Evolutionary conservation across 1,140 invertebrate species (phyloP), one percentile per base, ranked within the genome.

Genomic region (Drosophila kanapiae): DNA sequence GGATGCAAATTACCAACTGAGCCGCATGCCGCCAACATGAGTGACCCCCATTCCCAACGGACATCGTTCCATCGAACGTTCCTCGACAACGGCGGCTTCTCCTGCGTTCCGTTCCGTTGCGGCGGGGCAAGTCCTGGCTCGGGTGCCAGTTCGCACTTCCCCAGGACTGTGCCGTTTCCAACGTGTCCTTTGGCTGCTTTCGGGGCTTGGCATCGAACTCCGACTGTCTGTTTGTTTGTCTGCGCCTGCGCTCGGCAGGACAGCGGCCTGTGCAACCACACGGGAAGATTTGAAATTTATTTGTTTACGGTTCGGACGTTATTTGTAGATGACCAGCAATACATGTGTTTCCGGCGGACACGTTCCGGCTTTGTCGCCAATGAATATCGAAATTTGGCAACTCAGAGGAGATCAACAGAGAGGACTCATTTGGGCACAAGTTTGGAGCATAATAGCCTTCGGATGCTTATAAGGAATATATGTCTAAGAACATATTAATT

Each of bases 1-100:
- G 81, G 81, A 88, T 90, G 81, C 85, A 90, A 84, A 90, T 88
- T 81, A 84, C 84, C 85, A 42, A 85, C 84, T 88, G 57, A 88
- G 67, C 62, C 62, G 85, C 65, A 42, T 67, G 53, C 80, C 64
- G 47, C 13, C 65, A 35, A 42, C 23, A 57, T 38, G 78, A 71
- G 70, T 63, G 80, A 75, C 33, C 33, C 53, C 49, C 74, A 71
- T 57, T 48, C 75, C 75, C 53, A 38, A 42, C 48, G 40, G 47
- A 53, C 27, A 53, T 40, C 47, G 45, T 72, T 69, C 49, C 51
- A 33, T 61, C 47, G 8, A 57, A 43, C 31, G 58, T 76, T 75
- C 48, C 57, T 29, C 40, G 10, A 27, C 29, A 8, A 27, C 14
- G 29, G 16, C 14, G 23, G 23, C 10, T 53, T 61, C 45, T 38